A percentile compares a stretch with the other conserved stretches of the same genome.
These are phyloP conservation scores for Sycophila texana DNA, from an alignment of 2,888 invertebrate genomes.

Conservation along the genomic window DNA sequence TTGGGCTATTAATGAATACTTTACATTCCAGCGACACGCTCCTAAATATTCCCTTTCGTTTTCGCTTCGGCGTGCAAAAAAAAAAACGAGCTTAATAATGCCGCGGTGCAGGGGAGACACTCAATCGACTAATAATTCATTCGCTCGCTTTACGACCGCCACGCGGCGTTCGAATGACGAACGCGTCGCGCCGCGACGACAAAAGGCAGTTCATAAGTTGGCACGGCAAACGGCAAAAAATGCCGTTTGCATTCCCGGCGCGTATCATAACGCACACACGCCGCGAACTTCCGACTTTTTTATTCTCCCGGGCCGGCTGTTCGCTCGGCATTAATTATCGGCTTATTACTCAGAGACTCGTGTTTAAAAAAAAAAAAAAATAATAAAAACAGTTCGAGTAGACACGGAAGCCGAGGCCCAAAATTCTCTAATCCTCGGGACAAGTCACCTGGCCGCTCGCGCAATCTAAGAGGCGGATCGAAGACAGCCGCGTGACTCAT, in stretches of 20 bases:
- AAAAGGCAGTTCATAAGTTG: slow-evolving; percentile 10
- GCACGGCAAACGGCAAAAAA: slow-evolving; percentile 41
- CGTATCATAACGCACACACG: slow-evolving; percentile 32
- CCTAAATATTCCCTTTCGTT: too few relatives aligned
- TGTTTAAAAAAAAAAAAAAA: background rate
- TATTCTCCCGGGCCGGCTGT: slow-evolving; percentile 3
- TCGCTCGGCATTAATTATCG: slow-evolving; percentile 47
- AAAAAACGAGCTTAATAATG: too few relatives aligned
- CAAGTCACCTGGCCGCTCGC: slow-evolving; percentile 18
- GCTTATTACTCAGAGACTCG: background rate
- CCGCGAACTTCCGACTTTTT: slow-evolving; percentile 39
- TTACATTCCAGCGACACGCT: too few relatives aligned
- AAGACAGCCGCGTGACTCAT: slow-evolving; percentile 47
- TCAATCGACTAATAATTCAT: too few relatives aligned
- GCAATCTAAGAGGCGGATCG: slow-evolving; percentile 28
- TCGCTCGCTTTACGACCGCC: too few relatives aligned
- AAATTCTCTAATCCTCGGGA: slow-evolving; percentile 20
- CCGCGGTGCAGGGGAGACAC: too few relatives aligned
- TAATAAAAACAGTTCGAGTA: background rate
- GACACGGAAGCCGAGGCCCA: background rate
- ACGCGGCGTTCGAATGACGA: slow-evolving; percentile 15
- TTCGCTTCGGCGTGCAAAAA: too few relatives aligned
- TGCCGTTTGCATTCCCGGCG: slow-evolving; percentile 39
- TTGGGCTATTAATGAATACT: too few relatives aligned
- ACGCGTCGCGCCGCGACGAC: slow-evolving; percentile 14